Evolutionary conservation across 2,113 vertebrate species (phyloP).

Genomic region (Ceyx margarethae): DNA sequence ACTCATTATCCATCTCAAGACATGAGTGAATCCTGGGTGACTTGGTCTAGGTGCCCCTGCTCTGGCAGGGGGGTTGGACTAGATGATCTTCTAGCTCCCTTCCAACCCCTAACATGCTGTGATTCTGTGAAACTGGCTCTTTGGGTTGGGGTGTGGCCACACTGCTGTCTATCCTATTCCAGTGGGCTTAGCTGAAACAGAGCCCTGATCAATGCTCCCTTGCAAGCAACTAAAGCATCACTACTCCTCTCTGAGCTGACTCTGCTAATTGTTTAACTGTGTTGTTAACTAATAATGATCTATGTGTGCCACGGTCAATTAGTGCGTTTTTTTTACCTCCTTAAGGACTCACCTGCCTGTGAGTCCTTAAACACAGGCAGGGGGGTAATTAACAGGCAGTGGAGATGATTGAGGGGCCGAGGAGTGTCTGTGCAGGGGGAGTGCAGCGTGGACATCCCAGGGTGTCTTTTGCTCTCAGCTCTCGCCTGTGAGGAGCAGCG

Average conservation of each 20-base stretch:
- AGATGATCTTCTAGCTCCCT: too few relatives aligned
- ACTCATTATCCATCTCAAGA: neutral
- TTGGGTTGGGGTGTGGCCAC: neutral
- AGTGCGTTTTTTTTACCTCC: neutral
- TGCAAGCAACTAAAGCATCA: neutral
- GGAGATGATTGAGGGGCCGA: neutral
- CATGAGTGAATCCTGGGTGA: neutral
- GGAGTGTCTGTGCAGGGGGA: neutral
- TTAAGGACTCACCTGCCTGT: too few relatives aligned
- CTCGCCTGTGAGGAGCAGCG: accelerated
- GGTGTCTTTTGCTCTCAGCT: accelerated
- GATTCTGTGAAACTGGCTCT: too few relatives aligned
- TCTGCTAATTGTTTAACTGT: neutral
- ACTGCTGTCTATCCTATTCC: neutral
- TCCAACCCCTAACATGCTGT: too few relatives aligned
- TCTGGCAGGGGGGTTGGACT: too few relatives aligned
- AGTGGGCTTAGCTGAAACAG: neutral
- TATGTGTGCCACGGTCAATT: neutral
- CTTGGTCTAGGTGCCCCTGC: too few relatives aligned
- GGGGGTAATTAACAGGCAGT: neutral
- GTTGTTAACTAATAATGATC: neutral
- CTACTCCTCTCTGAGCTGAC: neutral
- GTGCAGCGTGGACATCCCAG: accelerated
- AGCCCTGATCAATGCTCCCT: neutral
- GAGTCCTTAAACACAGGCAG: neutral